A percentile compares a stretch with the other conserved stretches of the same genome.
These are phyloP conservation scores for Hetaerina americana DNA, from an alignment of 1,140 invertebrate genomes.

Conservation along the genomic window DNA sequence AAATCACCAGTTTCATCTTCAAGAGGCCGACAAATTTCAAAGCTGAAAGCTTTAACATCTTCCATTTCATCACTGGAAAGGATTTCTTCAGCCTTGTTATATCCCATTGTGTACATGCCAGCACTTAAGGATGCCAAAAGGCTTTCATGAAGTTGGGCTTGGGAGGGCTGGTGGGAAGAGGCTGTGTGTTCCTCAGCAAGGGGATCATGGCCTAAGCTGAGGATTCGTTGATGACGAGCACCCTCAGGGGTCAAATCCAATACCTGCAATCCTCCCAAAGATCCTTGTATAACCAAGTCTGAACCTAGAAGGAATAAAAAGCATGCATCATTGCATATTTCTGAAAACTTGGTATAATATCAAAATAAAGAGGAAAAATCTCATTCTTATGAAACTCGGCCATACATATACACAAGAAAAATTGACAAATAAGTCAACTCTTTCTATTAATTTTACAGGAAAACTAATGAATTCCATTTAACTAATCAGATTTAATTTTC, in stretches of 20 bases:
- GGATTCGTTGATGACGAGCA: slow-evolving; percentile 66
- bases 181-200: slow-evolving; percentile 31
- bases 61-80: slow-evolving; percentile 17
- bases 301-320: no score
- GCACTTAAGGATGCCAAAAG: slow-evolving; percentile 22
- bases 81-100: slow-evolving; percentile 17
- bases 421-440: no score
- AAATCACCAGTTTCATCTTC: slow-evolving; percentile 8
- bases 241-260: slow-evolving; percentile 80
- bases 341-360: no score
- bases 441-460: no score
- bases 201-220: slow-evolving; percentile 72
- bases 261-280: slow-evolving; percentile 74
- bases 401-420: no score
- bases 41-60: slow-evolving; percentile 47
- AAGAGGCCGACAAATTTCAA: slow-evolving; percentile 32
- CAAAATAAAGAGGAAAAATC: no score
- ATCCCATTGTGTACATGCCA: slow-evolving; percentile 33
- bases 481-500: no score
- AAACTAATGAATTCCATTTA: no score
- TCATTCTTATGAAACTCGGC: no score
- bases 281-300: slow-evolving; percentile 57
- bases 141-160: slow-evolving; percentile 13
- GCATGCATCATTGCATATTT: no score
- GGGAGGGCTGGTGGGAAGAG: background rate